These are phyloP conservation scores for Anhinga anhinga DNA, from an alignment of 2,113 vertebrate species.

Conservation along the genomic window DNA sequence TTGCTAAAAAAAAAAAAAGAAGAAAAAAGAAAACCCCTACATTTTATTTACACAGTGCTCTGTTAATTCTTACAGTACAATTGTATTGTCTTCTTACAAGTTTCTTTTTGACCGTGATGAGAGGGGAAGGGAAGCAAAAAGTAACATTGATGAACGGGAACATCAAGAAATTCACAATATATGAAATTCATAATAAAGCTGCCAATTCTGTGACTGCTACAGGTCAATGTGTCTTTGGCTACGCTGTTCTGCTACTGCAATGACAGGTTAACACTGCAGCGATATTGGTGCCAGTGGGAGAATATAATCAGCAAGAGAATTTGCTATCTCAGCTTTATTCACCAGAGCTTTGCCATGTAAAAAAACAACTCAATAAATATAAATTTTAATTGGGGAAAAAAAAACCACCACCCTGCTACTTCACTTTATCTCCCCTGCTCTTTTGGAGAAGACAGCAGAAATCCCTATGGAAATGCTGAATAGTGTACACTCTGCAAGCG, in stretches of 20 bases:
- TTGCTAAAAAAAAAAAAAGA: not conserved
- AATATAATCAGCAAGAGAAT: not conserved
- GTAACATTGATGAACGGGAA: not conserved
- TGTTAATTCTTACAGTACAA: not conserved
- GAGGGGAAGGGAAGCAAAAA: not conserved
- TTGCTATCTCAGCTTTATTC: not conserved
- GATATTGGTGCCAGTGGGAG: not conserved
- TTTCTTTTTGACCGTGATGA: not conserved
- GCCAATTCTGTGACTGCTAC: not conserved
- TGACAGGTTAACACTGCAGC: not conserved
- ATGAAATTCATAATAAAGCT: not conserved
- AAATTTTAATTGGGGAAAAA: not conserved
- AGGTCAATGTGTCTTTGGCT: not conserved
- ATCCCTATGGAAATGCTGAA: not conserved
- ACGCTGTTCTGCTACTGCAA: not conserved
- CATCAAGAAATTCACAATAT: not conserved
- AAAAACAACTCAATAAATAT: not conserved
- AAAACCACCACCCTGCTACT: not conserved
- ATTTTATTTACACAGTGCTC: not conserved
- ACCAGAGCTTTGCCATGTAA: not conserved
- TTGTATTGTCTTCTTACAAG: not conserved
- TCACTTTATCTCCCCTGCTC: not conserved
- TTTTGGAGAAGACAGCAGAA: not conserved
- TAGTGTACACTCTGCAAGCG: fast-evolving
- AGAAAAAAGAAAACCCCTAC: fast-evolving